phyloP scores from a whole-genome alignment of 1,140 invertebrate species.

The Brachystomella parvula region DNA sequence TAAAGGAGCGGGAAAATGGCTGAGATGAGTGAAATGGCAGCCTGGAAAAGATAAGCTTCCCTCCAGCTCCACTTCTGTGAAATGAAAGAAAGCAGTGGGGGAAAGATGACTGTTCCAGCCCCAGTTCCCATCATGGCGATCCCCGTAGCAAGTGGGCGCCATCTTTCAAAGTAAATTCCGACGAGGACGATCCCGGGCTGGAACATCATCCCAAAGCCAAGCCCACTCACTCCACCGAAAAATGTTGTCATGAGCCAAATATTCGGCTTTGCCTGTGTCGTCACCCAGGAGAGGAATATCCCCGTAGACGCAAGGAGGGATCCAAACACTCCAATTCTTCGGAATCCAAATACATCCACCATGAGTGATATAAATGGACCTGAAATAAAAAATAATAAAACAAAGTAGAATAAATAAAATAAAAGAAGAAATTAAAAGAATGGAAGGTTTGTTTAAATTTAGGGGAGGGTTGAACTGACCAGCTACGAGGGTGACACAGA shows the following conservation, averaged over 20 bases:
- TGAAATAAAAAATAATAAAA: neutral
- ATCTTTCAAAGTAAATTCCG: conserved; percentile 13
- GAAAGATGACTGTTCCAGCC: conserved; percentile 14
- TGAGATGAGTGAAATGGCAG: neutral
- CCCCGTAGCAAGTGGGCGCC: conserved; percentile 15
- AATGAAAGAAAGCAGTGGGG: neutral
- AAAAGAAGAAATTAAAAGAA: neutral
- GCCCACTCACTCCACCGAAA: conserved; percentile 17
- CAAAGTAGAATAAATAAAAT: neutral
- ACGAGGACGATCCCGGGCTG: conserved; percentile 11
- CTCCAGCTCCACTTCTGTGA: neutral
- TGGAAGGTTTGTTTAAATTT: neutral
- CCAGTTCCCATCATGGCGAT: conserved; percentile 16
- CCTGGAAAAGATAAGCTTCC: conserved; percentile 5
- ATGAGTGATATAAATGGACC: conserved; percentile 16
- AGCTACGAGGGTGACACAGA: conserved; percentile 15
- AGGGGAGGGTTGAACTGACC: neutral
- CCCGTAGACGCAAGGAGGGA: conserved; percentile 12
- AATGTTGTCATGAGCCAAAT: conserved; percentile 4
- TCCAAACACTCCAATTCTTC: neutral
- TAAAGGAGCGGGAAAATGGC: neutral
- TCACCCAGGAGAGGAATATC: conserved; percentile 14
- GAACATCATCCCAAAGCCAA: conserved; percentile 26
- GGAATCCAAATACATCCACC: conserved; percentile 15
- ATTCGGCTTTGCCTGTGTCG: conserved; percentile 6